These are phyloP conservation scores for Microchirus variegatus DNA, from an alignment of 2,797 vertebrate genomes.

Conservation along the genomic window DNA sequence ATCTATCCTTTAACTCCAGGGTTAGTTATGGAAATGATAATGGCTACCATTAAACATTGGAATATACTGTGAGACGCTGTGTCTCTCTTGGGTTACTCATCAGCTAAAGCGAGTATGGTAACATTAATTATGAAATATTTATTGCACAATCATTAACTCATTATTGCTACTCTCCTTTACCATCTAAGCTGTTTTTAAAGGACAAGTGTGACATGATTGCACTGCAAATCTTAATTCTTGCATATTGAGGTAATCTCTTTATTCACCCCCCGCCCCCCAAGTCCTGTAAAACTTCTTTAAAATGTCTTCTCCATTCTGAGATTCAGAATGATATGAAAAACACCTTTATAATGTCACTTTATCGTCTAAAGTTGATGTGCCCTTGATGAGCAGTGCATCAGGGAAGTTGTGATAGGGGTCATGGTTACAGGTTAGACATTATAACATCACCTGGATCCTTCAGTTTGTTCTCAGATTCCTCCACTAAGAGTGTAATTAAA, in stretches of 20 bases:
- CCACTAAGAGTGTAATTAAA: conserved; percentile 85
- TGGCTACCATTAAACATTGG: neutral
- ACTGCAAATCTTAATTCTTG: neutral
- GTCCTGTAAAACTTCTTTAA: neutral
- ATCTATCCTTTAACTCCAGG: neutral
- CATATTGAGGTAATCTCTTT: no score
- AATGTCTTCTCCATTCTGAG: conserved; percentile 73
- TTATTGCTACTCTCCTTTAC: conserved; percentile 2
- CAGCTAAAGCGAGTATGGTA: conserved; percentile 21
- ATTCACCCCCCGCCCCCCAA: no score
- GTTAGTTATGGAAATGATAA: neutral
- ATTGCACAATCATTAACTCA: neutral
- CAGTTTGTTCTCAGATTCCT: conserved; percentile 84
- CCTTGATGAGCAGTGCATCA: conserved; percentile 26
- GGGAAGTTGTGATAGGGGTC: conserved; percentile 51
- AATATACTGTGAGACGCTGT: no score
- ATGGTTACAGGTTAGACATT: conserved; percentile 64
- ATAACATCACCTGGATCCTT: conserved; percentile 93
- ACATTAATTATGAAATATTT: conserved; percentile 13
- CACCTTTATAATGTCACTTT: conserved; percentile 69
- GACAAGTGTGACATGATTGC: neutral
- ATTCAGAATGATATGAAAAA: conserved; percentile 74
- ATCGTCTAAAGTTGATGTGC: conserved; percentile 21
- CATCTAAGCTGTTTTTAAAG: neutral
- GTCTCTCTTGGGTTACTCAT: conserved; percentile 14